Percentiles rank a stretch among this genome's conserved stretches.
Evolutionary conservation across 2,888 invertebrate species (phyloP).

Genomic region (Amphipoea oculea): DNA sequence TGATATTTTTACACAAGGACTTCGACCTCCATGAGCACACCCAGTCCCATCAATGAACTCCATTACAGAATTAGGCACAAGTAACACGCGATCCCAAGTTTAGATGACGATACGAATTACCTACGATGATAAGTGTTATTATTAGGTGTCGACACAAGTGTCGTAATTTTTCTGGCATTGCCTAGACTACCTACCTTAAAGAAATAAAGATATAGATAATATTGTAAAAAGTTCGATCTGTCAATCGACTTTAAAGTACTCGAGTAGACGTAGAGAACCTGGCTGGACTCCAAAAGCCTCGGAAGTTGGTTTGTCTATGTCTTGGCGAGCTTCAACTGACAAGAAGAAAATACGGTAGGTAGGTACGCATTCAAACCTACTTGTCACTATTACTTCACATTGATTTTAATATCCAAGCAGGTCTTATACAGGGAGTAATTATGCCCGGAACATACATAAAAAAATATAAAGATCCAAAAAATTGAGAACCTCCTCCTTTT

Average conservation of each 20-base stretch:
- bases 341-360: neutral
- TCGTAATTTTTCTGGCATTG: constrained; percentile 13
- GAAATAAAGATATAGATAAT: neutral
- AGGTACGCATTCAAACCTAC: neutral
- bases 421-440: too few relatives aligned
- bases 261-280: neutral
- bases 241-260: neutral
- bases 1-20: neutral
- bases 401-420: neutral
- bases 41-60: constrained; percentile 32
- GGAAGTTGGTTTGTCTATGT: neutral
- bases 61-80: neutral
- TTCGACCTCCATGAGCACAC: neutral
- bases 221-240: neutral
- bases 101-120: constrained; percentile 46
- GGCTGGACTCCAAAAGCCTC: neutral
- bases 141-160: constrained; percentile 7
- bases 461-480: too few relatives aligned
- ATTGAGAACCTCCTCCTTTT: too few relatives aligned
- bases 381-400: neutral
- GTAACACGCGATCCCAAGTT: constrained; percentile 41
- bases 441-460: too few relatives aligned
- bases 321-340: neutral
- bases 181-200: neutral
- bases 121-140: constrained; percentile 15